Evolutionary conservation across 2,888 invertebrate genomes (phyloP), one percentile per base, ranked within the genome.

Genomic region (Scaptodrosophila latifasciaeformis): DNA sequence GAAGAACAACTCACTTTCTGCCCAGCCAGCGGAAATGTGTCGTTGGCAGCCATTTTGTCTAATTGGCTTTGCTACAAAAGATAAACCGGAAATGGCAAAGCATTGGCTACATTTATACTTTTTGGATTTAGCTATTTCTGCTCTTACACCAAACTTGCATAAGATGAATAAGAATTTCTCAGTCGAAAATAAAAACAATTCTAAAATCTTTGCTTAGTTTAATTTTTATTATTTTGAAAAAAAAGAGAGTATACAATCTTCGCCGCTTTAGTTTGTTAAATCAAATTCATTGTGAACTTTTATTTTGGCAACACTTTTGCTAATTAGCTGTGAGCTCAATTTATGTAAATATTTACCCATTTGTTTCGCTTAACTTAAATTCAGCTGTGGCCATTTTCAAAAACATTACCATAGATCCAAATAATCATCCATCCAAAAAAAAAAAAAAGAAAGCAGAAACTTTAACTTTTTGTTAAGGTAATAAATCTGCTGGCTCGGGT

Each of bases 81-180:
- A 74, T 74, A 75, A 74, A 75, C 75, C 72, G 75, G 70, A 74
- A 74, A 74, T 74, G 72, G 68, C 68, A 70, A 70, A 74, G 66
- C 66, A 68, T 64, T 60, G 44, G 54, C 56, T 66, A 18, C 17
- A 54, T 44, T 21, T 46, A 19, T 34, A 44, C 40, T 37, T 49
- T 35, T 17, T 2, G 13, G 7, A 9, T 9, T 7, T 15, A 7
- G 7, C 17, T 35, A 3, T 18, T 15, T 1, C 7, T 24, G 24
- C 24, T 24, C 24, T 24, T 7, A 24, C 24, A 24, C 7, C 7
- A 24, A 24, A 24, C 3, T 24, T 24, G 24, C 24, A 3, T 5
- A 24, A 24, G 24, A n/a, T n/a, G n/a, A n/a, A n/a, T n/a, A n/a
- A n/a, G n/a, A n/a, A n/a, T n/a, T n/a, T n/a, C n/a, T n/a, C n/a